Percentiles rank a stretch among this genome's conserved stretches.
phyloP scores from a whole-genome alignment of 1,140 invertebrate species.

The Globodera ellingtonae region DNA sequence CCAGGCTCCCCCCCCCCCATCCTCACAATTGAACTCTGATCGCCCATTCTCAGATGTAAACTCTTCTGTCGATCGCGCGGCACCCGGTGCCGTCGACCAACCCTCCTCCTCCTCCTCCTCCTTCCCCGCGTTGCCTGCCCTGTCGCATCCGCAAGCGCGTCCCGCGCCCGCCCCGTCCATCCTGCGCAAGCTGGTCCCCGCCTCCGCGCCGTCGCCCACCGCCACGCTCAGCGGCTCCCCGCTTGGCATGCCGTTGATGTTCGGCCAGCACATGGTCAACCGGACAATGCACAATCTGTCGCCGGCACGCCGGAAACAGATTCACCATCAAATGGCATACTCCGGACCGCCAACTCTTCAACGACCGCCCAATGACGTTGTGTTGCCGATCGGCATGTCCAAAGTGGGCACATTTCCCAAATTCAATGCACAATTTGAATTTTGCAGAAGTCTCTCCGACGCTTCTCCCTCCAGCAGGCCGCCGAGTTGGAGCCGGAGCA shows the following conservation, averaged over 20 bases:
- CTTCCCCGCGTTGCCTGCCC: background rate
- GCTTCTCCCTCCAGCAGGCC: slow-evolving; percentile 27
- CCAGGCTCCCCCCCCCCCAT: too few species aligned
- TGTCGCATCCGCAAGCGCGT: background rate
- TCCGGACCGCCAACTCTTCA: background rate
- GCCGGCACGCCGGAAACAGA: background rate
- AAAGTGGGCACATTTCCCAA: background rate
- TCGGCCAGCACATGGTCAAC: slow-evolving; percentile 3
- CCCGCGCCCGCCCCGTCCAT: slow-evolving; percentile 1
- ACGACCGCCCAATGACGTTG: slow-evolving; percentile 7
- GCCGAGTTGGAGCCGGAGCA: slow-evolving; percentile 19
- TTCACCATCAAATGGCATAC: background rate
- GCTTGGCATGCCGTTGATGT: slow-evolving; percentile 6
- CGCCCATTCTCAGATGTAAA: background rate
- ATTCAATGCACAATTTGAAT: background rate
- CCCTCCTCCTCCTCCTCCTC: background rate
- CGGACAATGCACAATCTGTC: background rate
- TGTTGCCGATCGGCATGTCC: background rate
- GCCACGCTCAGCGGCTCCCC: background rate
- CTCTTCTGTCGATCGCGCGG: background rate
- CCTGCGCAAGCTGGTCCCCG: background rate
- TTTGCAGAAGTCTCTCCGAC: slow-evolving; percentile 6
- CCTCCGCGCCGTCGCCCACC: background rate
- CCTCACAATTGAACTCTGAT: too few species aligned
- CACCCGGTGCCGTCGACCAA: background rate